Conservation (phyloP, 1,140 invertebrate genomes). For the Drosophila sulfurigaster region DNA sequence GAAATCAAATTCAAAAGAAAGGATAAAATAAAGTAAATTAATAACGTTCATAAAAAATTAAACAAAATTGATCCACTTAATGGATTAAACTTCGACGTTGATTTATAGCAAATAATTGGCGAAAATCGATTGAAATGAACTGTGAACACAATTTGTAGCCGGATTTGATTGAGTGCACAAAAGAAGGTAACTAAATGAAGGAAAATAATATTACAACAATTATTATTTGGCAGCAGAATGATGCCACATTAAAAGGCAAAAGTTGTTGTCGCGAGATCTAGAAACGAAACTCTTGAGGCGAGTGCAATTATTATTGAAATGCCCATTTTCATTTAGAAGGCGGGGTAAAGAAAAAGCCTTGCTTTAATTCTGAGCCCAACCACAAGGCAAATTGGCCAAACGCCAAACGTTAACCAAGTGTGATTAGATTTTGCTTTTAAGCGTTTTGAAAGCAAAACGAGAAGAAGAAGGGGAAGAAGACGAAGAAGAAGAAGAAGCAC, state of each 20-base stretch:
- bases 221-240: background rate
- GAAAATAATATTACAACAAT: constrained; percentile 1
- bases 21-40: background rate
- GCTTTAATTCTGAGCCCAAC: constrained; percentile 9
- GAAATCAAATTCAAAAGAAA: no score
- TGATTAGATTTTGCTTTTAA: constrained; percentile 75
- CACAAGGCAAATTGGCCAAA: constrained; percentile 49
- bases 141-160: constrained; percentile 2
- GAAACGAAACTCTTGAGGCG: constrained; percentile 45
- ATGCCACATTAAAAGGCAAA: constrained; percentile 60
- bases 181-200: background rate
- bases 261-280: constrained; percentile 31
- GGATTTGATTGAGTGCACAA: constrained; percentile 2
- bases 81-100: no score
- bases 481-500: no score
- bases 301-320: constrained; percentile 58
- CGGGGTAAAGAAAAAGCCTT: background rate
- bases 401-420: constrained; percentile 46
- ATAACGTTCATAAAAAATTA: background rate
- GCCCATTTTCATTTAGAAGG: constrained; percentile 25
- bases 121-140: constrained; percentile 19
- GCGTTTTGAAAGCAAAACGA: constrained; percentile 44
- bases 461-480: no score
- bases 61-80: no score
- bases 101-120: background rate